Evolutionary conservation across 2,113 vertebrate species (phyloP), one percentile per base, ranked within the genome.

Genomic region (Oncorhynchus gorbuscha): DNA sequence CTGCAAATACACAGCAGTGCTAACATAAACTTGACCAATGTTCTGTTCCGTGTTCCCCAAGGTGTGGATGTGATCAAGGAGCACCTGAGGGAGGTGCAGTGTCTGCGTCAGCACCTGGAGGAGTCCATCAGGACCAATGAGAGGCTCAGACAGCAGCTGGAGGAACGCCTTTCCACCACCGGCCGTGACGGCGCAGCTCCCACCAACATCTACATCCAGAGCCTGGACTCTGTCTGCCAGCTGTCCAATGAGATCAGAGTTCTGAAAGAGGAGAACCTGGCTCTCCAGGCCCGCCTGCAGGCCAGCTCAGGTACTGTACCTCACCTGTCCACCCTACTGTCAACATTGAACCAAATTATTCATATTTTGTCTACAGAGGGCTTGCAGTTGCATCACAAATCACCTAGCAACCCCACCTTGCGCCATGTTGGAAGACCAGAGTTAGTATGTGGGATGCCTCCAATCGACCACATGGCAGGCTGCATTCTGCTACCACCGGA

Each of bases 41-140:
- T 18, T 55, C 16, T 45, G 9, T 11, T 9, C 13, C 32, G 14
- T 72, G 55, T 22, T 32, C 22, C 24, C 26, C 1, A 69, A 96
- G 96, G 95, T 45, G 89, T 93, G 4, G 94, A 94, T 73, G 84
- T 98, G 82, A 92, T 98, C 13, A 95, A 98, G 74, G 95, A 97
- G 64, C 96, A 98, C 85, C 89, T 98, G 72, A 77, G 86, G 45
- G 97, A 99, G 89, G 96, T 98, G 74, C 94, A 94, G 35, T 94
- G 87, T 80, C 93, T 98, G 62, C 95, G 95, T 11, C 96, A 97
- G 88, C 94, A 93, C 49, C 92, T 99, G 1, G 96, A 97, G 78
- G 96, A 99, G 79, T 98, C 97, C 78, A 97, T 99, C 78, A 93
- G 94, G 81, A 95, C 94, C 74, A 97, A 98, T 0, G 95, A 99